Evolutionary conservation across 1,140 invertebrate genomes (phyloP), one percentile per base, ranked within the genome.

Genomic region (Propsilocerus akamusi): DNA sequence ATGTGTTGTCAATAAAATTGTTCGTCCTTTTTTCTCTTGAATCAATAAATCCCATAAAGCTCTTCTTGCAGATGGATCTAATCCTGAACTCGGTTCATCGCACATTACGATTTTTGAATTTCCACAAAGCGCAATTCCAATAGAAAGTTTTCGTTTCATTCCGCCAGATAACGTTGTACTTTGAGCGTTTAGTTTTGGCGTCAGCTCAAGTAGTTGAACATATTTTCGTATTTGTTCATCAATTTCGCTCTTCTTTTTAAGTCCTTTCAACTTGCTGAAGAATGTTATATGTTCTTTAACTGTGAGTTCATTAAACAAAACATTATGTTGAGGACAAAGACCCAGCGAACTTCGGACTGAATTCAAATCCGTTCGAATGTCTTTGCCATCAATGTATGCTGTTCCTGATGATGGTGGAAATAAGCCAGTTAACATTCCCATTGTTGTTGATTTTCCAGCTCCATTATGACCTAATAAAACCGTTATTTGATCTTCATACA

Each of bases 311-410:
- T 82, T 76, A 63, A 88, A 87, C 14, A 90, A 17, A 52, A 97
- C 83, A 65, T 97, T 90, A 62, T 96, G 88, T 65, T 98, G 95
- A 8, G 93, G 93, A 67, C 94, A 98, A 5, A 92, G 68, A 5
- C 90, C 88, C 2, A 93, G 66, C 51, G 78, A 81, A 26, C 70
- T 64, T 20, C 86, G 71, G 1, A 85, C 81, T 52, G 62, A 60
- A 14, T 63, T 61, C 54, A 76, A 71, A 47, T 79, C 67, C 6
- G 65, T 72, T 17, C 61, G 67, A 26, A 89, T 80, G 58, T 86
- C 76, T 57, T 74, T 75, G 14, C 78, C 83, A 54, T 80, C 77
- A 3, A 91, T 68, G 26, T 66, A 59, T 4, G 85, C 80, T n/a
- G 72, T 74, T 2, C 87, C 87, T 25, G 68, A 72, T 0, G 74